Percentiles rank a stretch among this genome's conserved stretches.
These are phyloP conservation scores for Callipepla squamata DNA, from an alignment of 2,113 vertebrate species.

Conservation along the genomic window DNA sequence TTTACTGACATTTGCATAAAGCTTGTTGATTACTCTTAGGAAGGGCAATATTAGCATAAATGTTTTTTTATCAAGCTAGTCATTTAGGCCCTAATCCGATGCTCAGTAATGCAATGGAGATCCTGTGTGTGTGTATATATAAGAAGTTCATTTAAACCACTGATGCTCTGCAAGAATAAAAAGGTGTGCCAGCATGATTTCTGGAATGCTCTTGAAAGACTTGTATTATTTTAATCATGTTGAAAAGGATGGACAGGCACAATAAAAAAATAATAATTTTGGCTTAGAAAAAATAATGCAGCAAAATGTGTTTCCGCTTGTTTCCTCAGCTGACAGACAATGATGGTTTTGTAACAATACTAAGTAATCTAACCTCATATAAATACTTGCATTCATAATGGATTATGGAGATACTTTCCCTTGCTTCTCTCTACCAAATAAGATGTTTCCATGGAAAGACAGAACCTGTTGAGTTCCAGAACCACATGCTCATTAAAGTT, in stretches of 20 bases:
- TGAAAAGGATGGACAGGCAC: background rate
- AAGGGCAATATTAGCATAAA: constrained; percentile 67
- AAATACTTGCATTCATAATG: background rate
- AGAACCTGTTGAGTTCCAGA: background rate
- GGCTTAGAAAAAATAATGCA: background rate
- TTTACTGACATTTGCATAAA: constrained; percentile 61
- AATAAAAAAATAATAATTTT: background rate
- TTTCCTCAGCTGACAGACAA: background rate
- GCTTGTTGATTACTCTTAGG: constrained; percentile 61
- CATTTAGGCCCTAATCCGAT: background rate
- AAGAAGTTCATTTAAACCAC: constrained; percentile 25
- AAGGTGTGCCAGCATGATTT: background rate
- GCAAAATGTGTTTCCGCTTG: background rate
- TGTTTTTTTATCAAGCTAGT: constrained; percentile 42
- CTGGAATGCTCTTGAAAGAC: background rate
- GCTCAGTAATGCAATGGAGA: background rate
- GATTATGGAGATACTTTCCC: background rate
- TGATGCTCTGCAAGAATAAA: background rate
- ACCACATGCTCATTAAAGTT: background rate
- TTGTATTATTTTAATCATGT: background rate
- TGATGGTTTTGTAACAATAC: background rate
- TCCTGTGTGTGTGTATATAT: background rate
- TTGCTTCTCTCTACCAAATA: background rate
- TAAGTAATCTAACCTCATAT: background rate
- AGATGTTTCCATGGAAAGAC: background rate